Percentiles rank a stretch among this genome's conserved stretches.
These are phyloP conservation scores for Verasper variegatus DNA, from an alignment of 2,113 vertebrate genomes.

Conservation along the genomic window DNA sequence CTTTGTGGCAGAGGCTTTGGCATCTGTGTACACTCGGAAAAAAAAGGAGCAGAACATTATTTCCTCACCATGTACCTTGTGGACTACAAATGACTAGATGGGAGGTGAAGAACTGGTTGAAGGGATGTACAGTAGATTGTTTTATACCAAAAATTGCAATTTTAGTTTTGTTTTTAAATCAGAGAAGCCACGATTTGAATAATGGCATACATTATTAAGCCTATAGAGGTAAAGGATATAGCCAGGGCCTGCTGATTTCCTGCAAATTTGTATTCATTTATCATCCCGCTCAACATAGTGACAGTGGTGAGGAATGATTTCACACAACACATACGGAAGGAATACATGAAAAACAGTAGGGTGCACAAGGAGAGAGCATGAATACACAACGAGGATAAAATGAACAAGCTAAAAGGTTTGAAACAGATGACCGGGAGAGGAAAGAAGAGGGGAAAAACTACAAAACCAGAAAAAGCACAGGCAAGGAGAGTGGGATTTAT, in stretches of 20 bases:
- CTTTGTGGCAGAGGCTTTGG: slow-evolving; percentile 45
- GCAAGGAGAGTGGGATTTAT: slow-evolving; percentile 67
- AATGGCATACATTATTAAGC: background rate
- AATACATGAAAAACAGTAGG: slow-evolving; percentile 1
- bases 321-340: too few relatives aligned
- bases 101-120: background rate
- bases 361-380: background rate
- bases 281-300: background rate
- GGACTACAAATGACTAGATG: background rate
- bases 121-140: background rate
- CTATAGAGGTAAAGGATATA: background rate
- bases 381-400: slow-evolving; percentile 12
- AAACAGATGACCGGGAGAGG: slow-evolving; percentile 13
- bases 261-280: background rate
- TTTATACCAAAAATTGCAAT: background rate
- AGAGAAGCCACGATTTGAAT: background rate
- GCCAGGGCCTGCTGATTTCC: background rate
- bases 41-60: slow-evolving; percentile 44
- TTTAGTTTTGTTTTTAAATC: background rate
- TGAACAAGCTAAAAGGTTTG: background rate
- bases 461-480: slow-evolving; percentile 28
- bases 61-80: slow-evolving; percentile 35
- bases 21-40: slow-evolving; percentile 46
- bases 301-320: background rate
- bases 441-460: slow-evolving; percentile 10